Base-by-base conservation (phyloP, 2,888 invertebrate species). In the Actias luna region DNA sequence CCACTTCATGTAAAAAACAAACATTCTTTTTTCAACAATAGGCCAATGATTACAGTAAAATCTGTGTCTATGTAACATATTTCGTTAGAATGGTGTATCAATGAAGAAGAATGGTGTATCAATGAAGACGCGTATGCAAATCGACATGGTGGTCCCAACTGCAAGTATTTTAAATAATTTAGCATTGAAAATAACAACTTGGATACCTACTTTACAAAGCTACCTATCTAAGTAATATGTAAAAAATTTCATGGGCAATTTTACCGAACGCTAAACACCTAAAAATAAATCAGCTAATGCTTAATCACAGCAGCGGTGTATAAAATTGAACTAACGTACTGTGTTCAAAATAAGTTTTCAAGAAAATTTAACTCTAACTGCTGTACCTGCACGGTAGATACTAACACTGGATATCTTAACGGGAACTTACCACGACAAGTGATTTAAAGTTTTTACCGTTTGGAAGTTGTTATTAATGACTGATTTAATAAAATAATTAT, bases 181-280 rank as follows among this genome's bases (percentile, higher is more conserved):
- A 70, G 69, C 72, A 72, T 76, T 78, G 71, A 76, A 77, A 80
- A 70, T 42, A 63, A 71, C 71, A 83, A 84, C 83, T 84, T 73
- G 68, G 80, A n/a, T n/a, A n/a, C n/a, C n/a, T 81, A 79, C 66
- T 75, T 83, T 87, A 83, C 75, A 82, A 83, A 80, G 81, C 81
- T 87, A 87, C 87, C 89, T 89, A 89, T 83, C 89, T 89, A 89
- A 83, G 79, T 81, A 76, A 42, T 78, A 82, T 84, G 84, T 88
- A 88, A 77, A 88, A 88, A 87, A 84, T 82, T 73, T 70, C 71
- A 73, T 80, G 77, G 80, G 77, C 75, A 65, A 73, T 66, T 71
- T 78, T 70, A 66, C 77, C 78, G 76, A 70, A 66, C 58, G 65
- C 64, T 72, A 1, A 25, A 25, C 25, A 73, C 61, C 62, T 67